A percentile compares a stretch with the other conserved stretches of the same genome.
Conservation (phyloP, 2,888 invertebrate species). For the Diarsia dahlii region DNA sequence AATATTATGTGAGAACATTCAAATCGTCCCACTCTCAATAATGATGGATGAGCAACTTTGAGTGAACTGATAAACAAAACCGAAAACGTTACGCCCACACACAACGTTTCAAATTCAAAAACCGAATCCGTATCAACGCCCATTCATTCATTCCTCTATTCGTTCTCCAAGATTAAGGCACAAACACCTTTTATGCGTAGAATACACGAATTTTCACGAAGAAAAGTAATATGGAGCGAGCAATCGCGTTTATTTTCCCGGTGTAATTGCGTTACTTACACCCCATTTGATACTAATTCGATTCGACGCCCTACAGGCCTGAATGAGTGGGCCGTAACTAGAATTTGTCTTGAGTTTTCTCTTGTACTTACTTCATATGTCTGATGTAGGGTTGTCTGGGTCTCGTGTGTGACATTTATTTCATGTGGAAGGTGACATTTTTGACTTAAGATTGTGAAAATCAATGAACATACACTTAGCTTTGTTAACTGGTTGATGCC, state of each 20-base stretch:
- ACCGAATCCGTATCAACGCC: constrained; percentile 32
- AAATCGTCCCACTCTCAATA: constrained; percentile 21
- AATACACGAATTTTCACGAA: constrained; percentile 33
- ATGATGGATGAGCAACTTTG: constrained; percentile 38
- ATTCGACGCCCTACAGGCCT: constrained; percentile 57
- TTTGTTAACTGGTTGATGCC: neutral
- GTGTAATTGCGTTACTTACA: constrained; percentile 66
- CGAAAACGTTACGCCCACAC: constrained; percentile 30
- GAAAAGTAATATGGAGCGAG: constrained; percentile 39
- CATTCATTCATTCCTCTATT: constrained; percentile 21
- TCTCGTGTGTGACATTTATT: neutral
- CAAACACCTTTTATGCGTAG: constrained; percentile 40
- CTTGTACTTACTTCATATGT: constrained; percentile 7
- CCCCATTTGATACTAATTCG: constrained; percentile 74
- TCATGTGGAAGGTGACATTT: neutral
- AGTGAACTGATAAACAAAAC: constrained; percentile 23
- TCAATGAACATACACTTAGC: too few species aligned
- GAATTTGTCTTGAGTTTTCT: constrained; percentile 48
- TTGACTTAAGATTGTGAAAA: neutral
- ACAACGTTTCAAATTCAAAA: constrained; percentile 15
- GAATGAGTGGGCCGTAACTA: constrained; percentile 56
- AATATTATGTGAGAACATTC: neutral
- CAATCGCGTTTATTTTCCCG: constrained; percentile 53
- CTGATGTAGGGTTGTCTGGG: constrained; percentile 11
- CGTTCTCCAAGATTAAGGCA: constrained; percentile 26